phyloP scores from a whole-genome alignment of 2,888 invertebrate species.

The Bimastos eiseni region DNA sequence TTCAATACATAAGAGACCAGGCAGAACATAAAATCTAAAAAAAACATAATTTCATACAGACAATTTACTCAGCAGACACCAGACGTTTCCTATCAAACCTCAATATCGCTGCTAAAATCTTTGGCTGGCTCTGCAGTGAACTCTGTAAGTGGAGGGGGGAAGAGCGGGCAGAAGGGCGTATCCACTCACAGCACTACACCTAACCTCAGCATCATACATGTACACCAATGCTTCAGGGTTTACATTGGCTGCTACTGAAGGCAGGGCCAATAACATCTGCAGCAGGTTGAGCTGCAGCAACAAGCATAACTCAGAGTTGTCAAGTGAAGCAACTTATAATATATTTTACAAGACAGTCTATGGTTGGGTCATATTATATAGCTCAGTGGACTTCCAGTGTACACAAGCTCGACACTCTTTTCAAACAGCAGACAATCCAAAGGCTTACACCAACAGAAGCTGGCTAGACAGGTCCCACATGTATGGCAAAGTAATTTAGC shows the following conservation, averaged over 20 bases:
- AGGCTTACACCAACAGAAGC: not conserved
- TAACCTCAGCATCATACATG: not conserved
- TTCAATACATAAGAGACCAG: not conserved
- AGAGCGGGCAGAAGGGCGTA: not conserved
- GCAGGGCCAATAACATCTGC: constrained; percentile 13
- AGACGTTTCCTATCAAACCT: not conserved
- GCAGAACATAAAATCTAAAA: not conserved
- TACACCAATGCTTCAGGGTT: not conserved
- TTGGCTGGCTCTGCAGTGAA: not conserved
- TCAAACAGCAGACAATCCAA: not conserved
- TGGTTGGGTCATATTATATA: not conserved
- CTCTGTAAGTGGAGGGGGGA: not conserved
- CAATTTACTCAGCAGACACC: not conserved
- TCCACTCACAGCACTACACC: not conserved
- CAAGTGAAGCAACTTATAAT: not conserved
- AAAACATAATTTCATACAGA: not conserved
- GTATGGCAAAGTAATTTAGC: not conserved
- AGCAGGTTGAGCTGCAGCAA: not conserved
- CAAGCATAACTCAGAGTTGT: not conserved
- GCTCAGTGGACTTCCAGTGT: not conserved
- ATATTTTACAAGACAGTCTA: constrained; percentile 2
- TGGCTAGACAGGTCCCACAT: not conserved
- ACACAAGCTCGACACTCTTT: not conserved
- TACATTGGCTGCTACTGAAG: not conserved
- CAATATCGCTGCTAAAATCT: not conserved